phyloP scores from a whole-genome alignment of 1,140 invertebrate genomes.

The Oncopodura yosiiana region DNA sequence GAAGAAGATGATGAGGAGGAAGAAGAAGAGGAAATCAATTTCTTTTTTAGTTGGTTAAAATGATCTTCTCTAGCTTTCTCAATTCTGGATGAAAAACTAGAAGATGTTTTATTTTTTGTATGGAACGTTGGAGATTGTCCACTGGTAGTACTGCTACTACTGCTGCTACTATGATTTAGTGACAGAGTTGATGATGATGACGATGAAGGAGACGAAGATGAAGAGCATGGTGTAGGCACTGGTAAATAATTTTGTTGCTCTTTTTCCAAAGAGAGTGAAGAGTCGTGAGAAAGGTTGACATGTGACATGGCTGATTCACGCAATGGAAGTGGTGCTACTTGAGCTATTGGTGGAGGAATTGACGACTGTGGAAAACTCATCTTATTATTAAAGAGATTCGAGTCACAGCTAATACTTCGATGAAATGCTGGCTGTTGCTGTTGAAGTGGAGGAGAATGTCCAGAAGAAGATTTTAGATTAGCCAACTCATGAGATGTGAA shows the following conservation, averaged over 20 bases:
- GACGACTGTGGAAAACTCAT: constrained; percentile 28
- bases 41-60: neutral
- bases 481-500: constrained; percentile 39
- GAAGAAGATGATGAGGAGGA: too few relatives aligned
- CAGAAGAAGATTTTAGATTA: constrained; percentile 26
- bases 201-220: constrained; percentile 2
- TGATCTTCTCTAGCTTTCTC: neutral
- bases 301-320: neutral
- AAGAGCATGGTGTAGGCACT: constrained; percentile 5
- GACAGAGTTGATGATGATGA: constrained; percentile 1
- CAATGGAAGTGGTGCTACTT: constrained; percentile 34
- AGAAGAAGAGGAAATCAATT: constrained; percentile 15
- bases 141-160: neutral
- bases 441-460: neutral
- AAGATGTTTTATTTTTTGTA: constrained; percentile 10
- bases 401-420: constrained; percentile 29
- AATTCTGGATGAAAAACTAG: constrained; percentile 6
- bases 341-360: constrained; percentile 31
- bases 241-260: too few relatives aligned
- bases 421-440: constrained; percentile 28
- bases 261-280: too few relatives aligned
- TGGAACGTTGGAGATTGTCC: neutral
- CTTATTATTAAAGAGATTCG: constrained; percentile 35
- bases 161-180: neutral
- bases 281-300: too few relatives aligned